Evolutionary conservation across 2,888 invertebrate genomes (phyloP), one percentile per base, ranked within the genome.

Genomic region (Agonum fuliginosum): DNA sequence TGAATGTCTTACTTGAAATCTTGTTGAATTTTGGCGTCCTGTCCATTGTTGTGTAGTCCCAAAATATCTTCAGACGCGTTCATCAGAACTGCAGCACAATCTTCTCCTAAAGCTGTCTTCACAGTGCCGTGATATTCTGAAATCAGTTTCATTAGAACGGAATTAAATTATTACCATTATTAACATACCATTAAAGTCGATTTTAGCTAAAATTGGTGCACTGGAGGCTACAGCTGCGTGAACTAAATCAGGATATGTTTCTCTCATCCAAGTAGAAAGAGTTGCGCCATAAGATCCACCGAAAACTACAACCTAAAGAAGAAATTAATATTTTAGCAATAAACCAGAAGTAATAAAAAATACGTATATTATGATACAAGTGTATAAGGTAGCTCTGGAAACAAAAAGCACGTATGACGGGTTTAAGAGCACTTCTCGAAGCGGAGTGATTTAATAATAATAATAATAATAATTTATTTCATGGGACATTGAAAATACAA

Each of bases 121-220:
- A 91, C 87, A 0, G 88, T 86, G 70, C 90, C 89, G 79, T 89
- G 85, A 81, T 90, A 91, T 81, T 91, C 91, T 91, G 83, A 0
- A 19, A 79, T 41, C 78, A 54, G 65, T n/a, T n/a, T n/a, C n/a
- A n/a, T n/a, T n/a, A n/a, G n/a, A n/a, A n/a, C n/a, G n/a, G n/a
- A n/a, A n/a, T n/a, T n/a, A n/a, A n/a, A n/a, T n/a, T n/a, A n/a
- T n/a, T n/a, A n/a, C n/a, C n/a, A n/a, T n/a, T n/a, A n/a, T n/a
- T n/a, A n/a, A n/a, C 30, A 54, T 79, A 82, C 82, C 81, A 27
- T 78, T 69, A 65, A 80, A 82, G 75, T 82, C 81, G 5, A 79
- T 80, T 69, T 81, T 79, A 4, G 82, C 82, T 12, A 78, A 74
- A 19, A 82, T 74, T 1, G 82, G 82, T 2, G 80, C 82, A 67